Conservation (phyloP, 2,888 invertebrate genomes). For the Phragmatobia fuliginosa region DNA sequence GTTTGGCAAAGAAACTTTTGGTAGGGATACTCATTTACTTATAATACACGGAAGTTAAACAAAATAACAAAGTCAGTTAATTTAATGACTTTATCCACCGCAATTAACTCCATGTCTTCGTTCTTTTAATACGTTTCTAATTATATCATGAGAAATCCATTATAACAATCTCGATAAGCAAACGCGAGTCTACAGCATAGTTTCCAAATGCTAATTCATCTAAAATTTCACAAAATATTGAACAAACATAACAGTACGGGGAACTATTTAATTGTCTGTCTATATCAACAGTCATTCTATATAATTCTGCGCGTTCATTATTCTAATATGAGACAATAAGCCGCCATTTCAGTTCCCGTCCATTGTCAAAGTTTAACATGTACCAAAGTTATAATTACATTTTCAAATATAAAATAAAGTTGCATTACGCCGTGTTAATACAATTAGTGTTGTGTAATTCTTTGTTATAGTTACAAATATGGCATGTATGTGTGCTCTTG, state of each 20-base stretch:
- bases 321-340: constrained; percentile 78
- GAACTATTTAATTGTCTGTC: constrained; percentile 62
- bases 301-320: constrained; percentile 72
- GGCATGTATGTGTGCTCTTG: constrained; percentile 47
- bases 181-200: constrained; percentile 29
- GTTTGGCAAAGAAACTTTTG: background rate
- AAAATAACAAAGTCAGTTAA: constrained; percentile 47
- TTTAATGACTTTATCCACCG: constrained; percentile 53
- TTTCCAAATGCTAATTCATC: constrained; percentile 56
- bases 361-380: constrained; percentile 78
- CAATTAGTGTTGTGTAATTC: constrained; percentile 81
- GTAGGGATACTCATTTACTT: constrained; percentile 30
- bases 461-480: constrained; percentile 55
- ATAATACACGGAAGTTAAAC: constrained; percentile 51
- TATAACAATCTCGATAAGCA: constrained; percentile 60
- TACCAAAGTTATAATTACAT: constrained; percentile 78
- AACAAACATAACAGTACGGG: constrained; percentile 74
- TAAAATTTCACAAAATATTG: constrained; percentile 70
- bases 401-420: constrained; percentile 79
- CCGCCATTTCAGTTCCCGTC: constrained; percentile 76
- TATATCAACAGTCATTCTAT: constrained; percentile 67
- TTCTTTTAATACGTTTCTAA: constrained; percentile 71
- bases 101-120: constrained; percentile 59
- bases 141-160: constrained; percentile 72
- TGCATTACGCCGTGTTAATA: constrained; percentile 74